Percentiles rank a stretch among this genome's conserved stretches.
Conservation (phyloP, 2,888 invertebrate genomes). For the Thymelicus acteon region DNA sequence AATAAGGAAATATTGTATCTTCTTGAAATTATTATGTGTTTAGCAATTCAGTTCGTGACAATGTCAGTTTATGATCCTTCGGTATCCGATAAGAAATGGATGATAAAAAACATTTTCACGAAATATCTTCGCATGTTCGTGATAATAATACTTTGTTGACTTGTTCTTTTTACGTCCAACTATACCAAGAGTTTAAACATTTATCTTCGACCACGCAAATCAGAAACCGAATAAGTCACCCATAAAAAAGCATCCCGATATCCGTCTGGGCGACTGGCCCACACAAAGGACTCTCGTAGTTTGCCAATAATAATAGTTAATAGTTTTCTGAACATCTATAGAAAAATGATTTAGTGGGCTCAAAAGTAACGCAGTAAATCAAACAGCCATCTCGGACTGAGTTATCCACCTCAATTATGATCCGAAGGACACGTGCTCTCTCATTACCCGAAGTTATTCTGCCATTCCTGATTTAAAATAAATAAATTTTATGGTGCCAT, state of each 20-base stretch:
- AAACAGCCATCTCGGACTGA: slow-evolving; percentile 67
- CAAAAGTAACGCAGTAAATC: slow-evolving; percentile 81
- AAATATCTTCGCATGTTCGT: slow-evolving; percentile 4
- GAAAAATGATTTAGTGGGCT: slow-evolving; percentile 80
- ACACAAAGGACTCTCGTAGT: slow-evolving; percentile 71
- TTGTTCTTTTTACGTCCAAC: slow-evolving; percentile 9
- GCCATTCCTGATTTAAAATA: slow-evolving; percentile 75
- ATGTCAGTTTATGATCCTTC: too few relatives aligned
- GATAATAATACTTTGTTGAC: background rate
- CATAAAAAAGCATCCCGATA: slow-evolving; percentile 65
- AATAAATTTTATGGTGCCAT: slow-evolving; percentile 80
- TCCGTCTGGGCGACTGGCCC: slow-evolving; percentile 52
- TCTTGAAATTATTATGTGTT: too few relatives aligned
- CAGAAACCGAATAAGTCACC: slow-evolving; percentile 60
- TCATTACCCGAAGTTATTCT: slow-evolving; percentile 75
- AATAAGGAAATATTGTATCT: too few relatives aligned
- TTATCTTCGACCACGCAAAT: slow-evolving; percentile 71
- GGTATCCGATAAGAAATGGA: too few relatives aligned
- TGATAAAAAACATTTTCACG: too few relatives aligned
- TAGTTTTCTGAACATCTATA: slow-evolving; percentile 82
- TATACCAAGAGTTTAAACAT: slow-evolving; percentile 44
- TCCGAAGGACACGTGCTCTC: slow-evolving; percentile 73
- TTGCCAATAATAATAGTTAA: slow-evolving; percentile 81
- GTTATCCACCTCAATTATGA: slow-evolving; percentile 69
- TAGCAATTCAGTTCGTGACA: too few relatives aligned